Evolutionary conservation across 2,888 invertebrate genomes (phyloP).

Genomic region (Lycaena phlaeas): DNA sequence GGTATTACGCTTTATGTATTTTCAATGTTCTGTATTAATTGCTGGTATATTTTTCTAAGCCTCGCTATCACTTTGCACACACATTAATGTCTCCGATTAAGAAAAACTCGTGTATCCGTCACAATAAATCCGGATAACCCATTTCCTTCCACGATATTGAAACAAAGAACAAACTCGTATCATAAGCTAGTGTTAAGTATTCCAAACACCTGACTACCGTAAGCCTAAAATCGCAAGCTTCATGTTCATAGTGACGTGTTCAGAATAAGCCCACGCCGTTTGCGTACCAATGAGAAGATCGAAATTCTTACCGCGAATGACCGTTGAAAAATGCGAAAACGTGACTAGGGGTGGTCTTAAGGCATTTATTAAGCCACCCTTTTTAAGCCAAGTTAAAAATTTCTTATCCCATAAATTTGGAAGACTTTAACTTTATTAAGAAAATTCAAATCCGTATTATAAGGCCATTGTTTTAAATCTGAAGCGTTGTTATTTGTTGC

Average conservation of each 20-base stretch:
- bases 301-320: conserved; percentile 5
- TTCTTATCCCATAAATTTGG: conserved; percentile 2
- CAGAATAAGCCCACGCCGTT: conserved; percentile 19
- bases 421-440: conserved; percentile 5
- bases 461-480: conserved; percentile 1
- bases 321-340: conserved; percentile 4
- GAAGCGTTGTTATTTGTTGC: background rate
- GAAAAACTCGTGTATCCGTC: too few species aligned
- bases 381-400: conserved; percentile 6
- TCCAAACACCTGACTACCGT: conserved; percentile 24
- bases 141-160: too few species aligned
- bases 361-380: background rate
- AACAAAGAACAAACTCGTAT: too few species aligned
- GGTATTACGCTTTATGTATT: too few species aligned
- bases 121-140: too few species aligned
- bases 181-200: conserved; percentile 22
- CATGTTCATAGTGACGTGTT: conserved; percentile 23
- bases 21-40: too few species aligned
- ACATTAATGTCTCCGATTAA: too few species aligned
- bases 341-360: background rate
- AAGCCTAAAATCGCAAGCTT: conserved; percentile 21
- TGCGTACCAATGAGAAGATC: conserved; percentile 17
- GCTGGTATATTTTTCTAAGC: too few species aligned
- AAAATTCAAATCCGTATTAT: background rate
- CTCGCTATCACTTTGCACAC: too few species aligned